Evolutionary conservation across 2,113 vertebrate genomes (phyloP), one percentile per base, ranked within the genome.

Genomic region (Piprites chloris): DNA sequence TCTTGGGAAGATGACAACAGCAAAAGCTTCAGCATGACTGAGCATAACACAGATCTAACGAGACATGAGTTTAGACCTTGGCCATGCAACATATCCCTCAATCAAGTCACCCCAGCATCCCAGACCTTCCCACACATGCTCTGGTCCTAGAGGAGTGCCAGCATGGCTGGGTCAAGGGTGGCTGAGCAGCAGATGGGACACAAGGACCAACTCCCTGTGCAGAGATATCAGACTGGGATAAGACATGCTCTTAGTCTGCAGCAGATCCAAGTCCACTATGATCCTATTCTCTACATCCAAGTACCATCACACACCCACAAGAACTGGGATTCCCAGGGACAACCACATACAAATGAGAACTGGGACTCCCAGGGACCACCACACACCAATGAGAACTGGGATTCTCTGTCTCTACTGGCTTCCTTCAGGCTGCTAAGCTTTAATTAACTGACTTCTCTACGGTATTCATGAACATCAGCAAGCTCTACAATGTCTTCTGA

Each of bases 31-130:
- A 67, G 61, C 33, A 11, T 13, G 44, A 90, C 11, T 3, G 5
- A 63, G 47, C 56, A 42, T 0, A 8, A 65, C 75, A 71, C 0
- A 2, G 67, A 72, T 24, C 17, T 3, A 1, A 7, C 1, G n/a
- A 83, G 86, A 80, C 5, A 14, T 6, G 17, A 76, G 49, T 33
- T 90, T 63, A 58, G 73, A 84, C 46, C 32, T 74, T 50, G 65
- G 23, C 50, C 65, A 49, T 4, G 2, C 28, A 78, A 80, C 46
- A 32, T 24, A 39, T 0, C 18, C 33, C 20, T 1, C 20, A 66
- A 2, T 1, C 42, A 69, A n/a, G 46, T 28, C 24, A 71, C 10
- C 19, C 20, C 32, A 52, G 56, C n/a, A 61, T 20, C 24, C 14
- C 65, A 55, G 55, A 42, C 1, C 1, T 26, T 82, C 56, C 61